Evolutionary conservation across 2,797 vertebrate genomes (phyloP), one percentile per base, ranked within the genome.

Genomic region (Nyctalus aviator): DNA sequence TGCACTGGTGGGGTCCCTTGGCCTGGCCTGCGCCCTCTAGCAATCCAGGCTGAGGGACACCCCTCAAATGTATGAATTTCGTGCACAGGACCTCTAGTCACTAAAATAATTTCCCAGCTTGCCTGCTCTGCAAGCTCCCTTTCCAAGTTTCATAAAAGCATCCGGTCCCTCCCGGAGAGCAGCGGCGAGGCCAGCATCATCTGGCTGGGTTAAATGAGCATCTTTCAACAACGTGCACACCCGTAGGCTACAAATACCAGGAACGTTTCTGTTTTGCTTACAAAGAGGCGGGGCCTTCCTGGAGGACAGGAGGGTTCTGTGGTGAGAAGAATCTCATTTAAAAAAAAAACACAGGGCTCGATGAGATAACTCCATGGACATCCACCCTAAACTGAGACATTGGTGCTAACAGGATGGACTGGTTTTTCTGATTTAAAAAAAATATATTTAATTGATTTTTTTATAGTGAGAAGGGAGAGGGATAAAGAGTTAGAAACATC

Each of bases 251-350:
- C 48, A 50, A 57, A 82, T 18, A n/a, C 20, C 20, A 32, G 68
- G 30, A 12, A 14, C 2, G 8, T 90, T 89, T 73, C 62, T 30
- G 35, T 30, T 92, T 66, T 46, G 25, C 48, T 95, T 72, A 14
- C 44, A 62, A 72, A 79, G n/a, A 72, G 11, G 62, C 7, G 6
- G 25, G 35, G 68, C 44, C 77, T 21, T 9, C 85, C 1, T 9
- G 13, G 9, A 83, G 30, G 9, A 1, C 21, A 62, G 21, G 13
- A 1, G 12, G 2, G 2, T 69, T 79, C 32, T 75, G 78, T 66
- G 95, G 48, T 48, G 83, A 41, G 30, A 94, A 95, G 57, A 94
- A 59, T 1, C 41, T 9, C n/a, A 18, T 32, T 72, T 4, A 86
- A 55, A 95, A 94, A 50, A 53, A 95, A 93, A 46, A 53, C 21